A percentile compares a stretch with the other conserved stretches of the same genome.
phyloP scores from a whole-genome alignment of 2,888 invertebrate genomes.

The Pristionchus fissidentatus region DNA sequence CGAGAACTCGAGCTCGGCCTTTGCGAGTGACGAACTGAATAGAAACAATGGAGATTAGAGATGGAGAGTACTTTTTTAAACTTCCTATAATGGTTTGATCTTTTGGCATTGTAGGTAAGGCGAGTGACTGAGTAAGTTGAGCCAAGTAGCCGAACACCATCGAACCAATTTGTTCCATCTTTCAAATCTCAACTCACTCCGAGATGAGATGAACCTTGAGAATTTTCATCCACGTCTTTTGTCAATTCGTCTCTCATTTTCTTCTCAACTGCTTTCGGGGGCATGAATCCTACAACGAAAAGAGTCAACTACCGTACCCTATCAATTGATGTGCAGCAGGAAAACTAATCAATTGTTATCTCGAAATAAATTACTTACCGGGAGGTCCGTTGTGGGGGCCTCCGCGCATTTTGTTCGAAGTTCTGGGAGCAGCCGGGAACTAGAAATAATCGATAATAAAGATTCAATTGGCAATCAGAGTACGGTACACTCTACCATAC shows the following conservation, averaged over 20 bases:
- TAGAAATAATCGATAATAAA: not conserved
- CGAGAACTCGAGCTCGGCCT: constrained; percentile 37
- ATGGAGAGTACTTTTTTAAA: not conserved
- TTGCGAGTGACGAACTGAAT: constrained; percentile 39
- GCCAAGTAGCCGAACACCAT: too few species aligned
- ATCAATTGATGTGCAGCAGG: too few species aligned
- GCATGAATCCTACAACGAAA: constrained; percentile 42
- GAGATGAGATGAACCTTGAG: too few species aligned
- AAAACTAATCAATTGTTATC: too few species aligned
- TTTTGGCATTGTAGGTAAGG: too few species aligned
- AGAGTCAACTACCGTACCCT: not conserved
- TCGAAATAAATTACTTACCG: not conserved
- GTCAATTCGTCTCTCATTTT: constrained; percentile 27
- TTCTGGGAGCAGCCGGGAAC: not conserved
- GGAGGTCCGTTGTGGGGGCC: constrained; percentile 14
- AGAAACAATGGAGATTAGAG: too few species aligned
- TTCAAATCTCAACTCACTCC: constrained; percentile 15
- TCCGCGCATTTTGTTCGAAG: not conserved
- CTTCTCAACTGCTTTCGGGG: not conserved
- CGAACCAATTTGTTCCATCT: too few species aligned
- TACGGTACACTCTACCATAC: not conserved
- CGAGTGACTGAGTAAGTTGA: too few species aligned
- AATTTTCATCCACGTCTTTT: constrained; percentile 20
- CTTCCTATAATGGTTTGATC: not conserved
- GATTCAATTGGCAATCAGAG: not conserved